Evolutionary conservation across 1,140 invertebrate genomes (phyloP).

Genomic region (Ladona fulva): DNA sequence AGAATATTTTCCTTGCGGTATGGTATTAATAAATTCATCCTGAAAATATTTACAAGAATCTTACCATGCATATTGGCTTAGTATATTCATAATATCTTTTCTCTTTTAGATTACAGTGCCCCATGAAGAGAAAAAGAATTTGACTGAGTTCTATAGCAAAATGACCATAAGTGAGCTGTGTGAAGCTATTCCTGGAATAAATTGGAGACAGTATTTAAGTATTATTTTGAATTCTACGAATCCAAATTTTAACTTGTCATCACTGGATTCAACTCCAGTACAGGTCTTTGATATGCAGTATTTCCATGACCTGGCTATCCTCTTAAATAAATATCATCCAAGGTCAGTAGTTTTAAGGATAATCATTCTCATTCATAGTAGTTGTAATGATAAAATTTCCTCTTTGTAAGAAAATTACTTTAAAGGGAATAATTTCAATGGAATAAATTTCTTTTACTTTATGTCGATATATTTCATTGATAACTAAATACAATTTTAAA

Average conservation of each 20-base stretch:
- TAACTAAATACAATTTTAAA: conserved; percentile 13
- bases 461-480: background rate
- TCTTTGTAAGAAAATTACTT: no score
- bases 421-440: no score
- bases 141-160: conserved; percentile 66
- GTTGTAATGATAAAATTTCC: no score
- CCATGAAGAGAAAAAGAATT: conserved; percentile 69
- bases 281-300: conserved; percentile 66
- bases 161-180: conserved; percentile 63
- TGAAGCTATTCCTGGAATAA: conserved; percentile 58
- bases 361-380: no score
- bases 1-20: no score
- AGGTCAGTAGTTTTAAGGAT: conserved; percentile 22
- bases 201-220: conserved; percentile 65
- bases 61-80: no score
- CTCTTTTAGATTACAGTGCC: conserved; percentile 62
- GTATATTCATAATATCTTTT: conserved; percentile 16
- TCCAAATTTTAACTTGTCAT: background rate
- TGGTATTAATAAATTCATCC: no score
- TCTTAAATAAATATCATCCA: conserved; percentile 36
- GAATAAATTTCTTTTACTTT: background rate
- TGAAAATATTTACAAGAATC: no score
- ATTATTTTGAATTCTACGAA: conserved; percentile 47
- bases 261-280: conserved; percentile 44
- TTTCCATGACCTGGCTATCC: conserved; percentile 36